phyloP scores from a whole-genome alignment of 1,140 invertebrate species.

The Meloidogyne exigua region DNA sequence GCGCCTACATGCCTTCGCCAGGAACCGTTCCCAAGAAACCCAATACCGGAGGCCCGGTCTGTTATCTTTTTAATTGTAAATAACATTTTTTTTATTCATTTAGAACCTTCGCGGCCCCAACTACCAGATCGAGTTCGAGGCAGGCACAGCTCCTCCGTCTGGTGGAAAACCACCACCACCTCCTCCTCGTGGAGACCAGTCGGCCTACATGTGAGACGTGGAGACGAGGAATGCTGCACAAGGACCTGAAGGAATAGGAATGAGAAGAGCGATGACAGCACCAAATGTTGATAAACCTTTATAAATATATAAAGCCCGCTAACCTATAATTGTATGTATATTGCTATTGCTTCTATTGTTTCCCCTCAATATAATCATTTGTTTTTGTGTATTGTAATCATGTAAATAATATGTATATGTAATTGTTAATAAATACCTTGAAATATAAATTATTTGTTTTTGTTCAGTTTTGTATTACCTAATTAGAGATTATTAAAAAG shows the following conservation, averaged over 20 bases:
- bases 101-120: background rate
- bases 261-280: background rate
- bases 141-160: background rate
- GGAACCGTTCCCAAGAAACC: background rate
- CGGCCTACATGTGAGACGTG: background rate
- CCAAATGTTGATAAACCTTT: background rate
- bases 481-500: too few relatives aligned
- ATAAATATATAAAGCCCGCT: background rate
- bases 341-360: slow-evolving; percentile 1
- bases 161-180: background rate
- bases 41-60: background rate
- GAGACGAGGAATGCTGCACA: too few relatives aligned
- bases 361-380: background rate
- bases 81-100: background rate
- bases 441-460: too few relatives aligned
- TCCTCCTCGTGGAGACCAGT: background rate
- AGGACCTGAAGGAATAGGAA: background rate
- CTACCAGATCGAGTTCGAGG: background rate
- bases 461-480: background rate
- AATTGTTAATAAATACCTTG: background rate
- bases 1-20: background rate
- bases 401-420: background rate
- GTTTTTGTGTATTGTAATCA: background rate
- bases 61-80: background rate
- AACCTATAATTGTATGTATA: background rate